Evolutionary conservation across 2,797 vertebrate genomes (phyloP), one percentile per base, ranked within the genome.

Genomic region (Podarcis siculus): DNA sequence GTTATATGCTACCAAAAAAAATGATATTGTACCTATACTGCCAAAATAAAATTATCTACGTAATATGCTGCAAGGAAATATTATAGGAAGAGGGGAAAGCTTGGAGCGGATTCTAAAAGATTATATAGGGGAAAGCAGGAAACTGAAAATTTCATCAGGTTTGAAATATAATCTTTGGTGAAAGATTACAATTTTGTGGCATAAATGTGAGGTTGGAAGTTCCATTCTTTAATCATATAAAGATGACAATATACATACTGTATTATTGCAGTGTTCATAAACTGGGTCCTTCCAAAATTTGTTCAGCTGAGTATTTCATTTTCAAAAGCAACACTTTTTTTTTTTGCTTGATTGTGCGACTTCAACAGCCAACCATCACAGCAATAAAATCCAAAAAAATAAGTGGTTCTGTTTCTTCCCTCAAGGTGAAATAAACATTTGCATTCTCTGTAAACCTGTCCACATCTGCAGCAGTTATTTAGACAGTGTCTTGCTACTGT

Each of bases 351-450:
- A 32, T 94, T 92, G 92, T 87, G 81, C 92, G 85, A 86, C 90
- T 87, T 75, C n/a, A 86, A 91, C 87, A 71, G 25, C 19, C 77
- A 87, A 93, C 6, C 88, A 83, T 91, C 93, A 91, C 49, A 55
- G 86, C 64, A 91, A 91, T 87, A 91, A 91, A 93, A 93, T 88
- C 23, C 72, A 88, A 85, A 88, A 92, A 93, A 93, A 45, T 91
- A 95, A 95, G 45, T 91, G 92, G 81, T 89, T 90, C 87, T 79
- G 84, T 72, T 90, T 92, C 90, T 21, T 89, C 86, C 85, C 84
- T 94, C 90, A 87, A 90, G 82, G 80, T 7, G 4, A 94, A 91
- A 91, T 19, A 45, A 88, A 92, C 87, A 66, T 69, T 90, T 71
- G 92, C 85, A n/a, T 88, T 91, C 76, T 79, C 87, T 49, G 80